Conservation (phyloP, 2,888 invertebrate species). For the Julus scanicus region DNA sequence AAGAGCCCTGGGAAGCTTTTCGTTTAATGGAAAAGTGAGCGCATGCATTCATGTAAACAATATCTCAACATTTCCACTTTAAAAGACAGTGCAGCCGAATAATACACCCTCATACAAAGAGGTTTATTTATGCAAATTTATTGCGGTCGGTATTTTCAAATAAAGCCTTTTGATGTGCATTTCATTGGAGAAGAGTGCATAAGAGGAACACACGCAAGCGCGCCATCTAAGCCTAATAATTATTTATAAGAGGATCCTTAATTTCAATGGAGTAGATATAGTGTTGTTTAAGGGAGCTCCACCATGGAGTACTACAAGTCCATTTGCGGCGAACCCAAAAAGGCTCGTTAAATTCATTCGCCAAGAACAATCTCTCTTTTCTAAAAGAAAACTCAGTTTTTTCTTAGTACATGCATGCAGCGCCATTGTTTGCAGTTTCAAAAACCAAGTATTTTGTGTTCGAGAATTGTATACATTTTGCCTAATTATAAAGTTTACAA, state of each 20-base stretch:
- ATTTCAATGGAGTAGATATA: background rate
- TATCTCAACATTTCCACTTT: constrained; percentile 7
- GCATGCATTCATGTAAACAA: background rate
- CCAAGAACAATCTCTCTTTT: background rate
- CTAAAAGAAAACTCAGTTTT: background rate
- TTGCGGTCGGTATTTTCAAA: constrained; percentile 21
- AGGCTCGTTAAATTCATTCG: background rate
- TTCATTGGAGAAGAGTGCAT: background rate
- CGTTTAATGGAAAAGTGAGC: background rate
- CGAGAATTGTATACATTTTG: background rate
- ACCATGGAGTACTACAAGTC: background rate
- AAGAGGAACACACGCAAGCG: background rate
- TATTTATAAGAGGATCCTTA: constrained; percentile 7
- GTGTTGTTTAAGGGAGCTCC: background rate
- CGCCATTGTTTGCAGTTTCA: background rate
- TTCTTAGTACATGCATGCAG: background rate
- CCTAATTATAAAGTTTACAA: background rate
- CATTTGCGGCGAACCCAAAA: background rate
- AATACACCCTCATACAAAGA: constrained; percentile 15
- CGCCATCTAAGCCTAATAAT: background rate
- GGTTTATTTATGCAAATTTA: constrained; percentile 28
- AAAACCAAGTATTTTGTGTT: background rate
- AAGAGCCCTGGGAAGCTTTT: background rate
- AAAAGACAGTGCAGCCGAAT: constrained; percentile 20
- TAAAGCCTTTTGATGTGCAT: constrained; percentile 25